These are phyloP conservation scores for Dinothrombium tinctorium DNA, from an alignment of 1,140 invertebrate species.

Conservation along the genomic window DNA sequence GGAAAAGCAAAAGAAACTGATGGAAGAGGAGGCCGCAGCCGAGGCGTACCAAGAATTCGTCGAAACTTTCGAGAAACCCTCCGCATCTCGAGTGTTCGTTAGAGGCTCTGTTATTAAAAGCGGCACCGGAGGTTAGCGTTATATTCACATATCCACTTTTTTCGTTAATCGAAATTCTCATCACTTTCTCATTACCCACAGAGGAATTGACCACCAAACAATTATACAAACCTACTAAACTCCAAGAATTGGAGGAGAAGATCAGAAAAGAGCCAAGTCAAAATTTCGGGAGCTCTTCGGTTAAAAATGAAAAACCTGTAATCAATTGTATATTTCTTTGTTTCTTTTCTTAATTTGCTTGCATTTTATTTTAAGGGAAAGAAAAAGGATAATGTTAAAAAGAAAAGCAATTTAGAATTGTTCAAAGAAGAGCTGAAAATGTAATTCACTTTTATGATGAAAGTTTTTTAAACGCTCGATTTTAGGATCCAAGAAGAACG, in stretches of 20 bases:
- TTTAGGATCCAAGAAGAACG: constrained; percentile 81
- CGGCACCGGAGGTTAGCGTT: constrained; percentile 53
- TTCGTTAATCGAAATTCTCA: background rate
- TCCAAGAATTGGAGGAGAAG: constrained; percentile 33
- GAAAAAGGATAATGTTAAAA: constrained; percentile 60
- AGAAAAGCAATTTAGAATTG: constrained; percentile 86
- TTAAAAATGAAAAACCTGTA: background rate
- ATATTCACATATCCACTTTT: background rate
- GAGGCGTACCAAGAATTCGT: constrained; percentile 90
- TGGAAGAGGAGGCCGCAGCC: constrained; percentile 19
- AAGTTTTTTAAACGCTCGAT: constrained; percentile 11
- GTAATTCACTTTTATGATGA: constrained; percentile 23
- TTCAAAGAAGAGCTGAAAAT: constrained; percentile 85
- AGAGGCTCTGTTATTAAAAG: constrained; percentile 90
- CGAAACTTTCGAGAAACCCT: constrained; percentile 76
- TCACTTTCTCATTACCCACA: constrained; percentile 18
- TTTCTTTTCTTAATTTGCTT: constrained; percentile 36
- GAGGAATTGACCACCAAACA: constrained; percentile 59
- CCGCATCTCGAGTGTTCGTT: constrained; percentile 72
- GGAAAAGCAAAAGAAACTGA: constrained; percentile 12
- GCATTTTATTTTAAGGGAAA: constrained; percentile 30
- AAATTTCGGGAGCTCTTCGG: constrained; percentile 7
- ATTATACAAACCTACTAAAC: constrained; percentile 71
- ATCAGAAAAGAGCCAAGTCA: constrained; percentile 23
- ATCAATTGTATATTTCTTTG: background rate